Percentiles rank a stretch among this genome's conserved stretches.
Evolutionary conservation across 2,113 vertebrate species (phyloP).

Genomic region (Oncorhynchus gorbuscha): DNA sequence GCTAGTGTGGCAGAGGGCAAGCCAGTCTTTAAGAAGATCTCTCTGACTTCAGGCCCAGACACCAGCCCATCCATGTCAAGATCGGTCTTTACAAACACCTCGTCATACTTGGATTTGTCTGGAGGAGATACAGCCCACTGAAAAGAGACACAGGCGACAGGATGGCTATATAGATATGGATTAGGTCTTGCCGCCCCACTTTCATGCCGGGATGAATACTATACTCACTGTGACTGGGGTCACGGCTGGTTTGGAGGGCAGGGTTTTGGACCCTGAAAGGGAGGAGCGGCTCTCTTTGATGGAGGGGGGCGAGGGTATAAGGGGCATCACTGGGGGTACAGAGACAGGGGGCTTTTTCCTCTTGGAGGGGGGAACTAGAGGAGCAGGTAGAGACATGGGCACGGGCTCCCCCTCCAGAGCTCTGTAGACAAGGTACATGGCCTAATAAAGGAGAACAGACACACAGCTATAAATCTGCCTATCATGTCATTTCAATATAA

Average conservation of each 20-base stretch:
- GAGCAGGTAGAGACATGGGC: conserved; percentile 90
- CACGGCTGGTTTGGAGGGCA: conserved; percentile 66
- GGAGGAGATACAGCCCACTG: conserved; percentile 92
- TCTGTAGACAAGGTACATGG: conserved; percentile 98
- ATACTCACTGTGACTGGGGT: conserved; percentile 17
- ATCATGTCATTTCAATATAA: no score
- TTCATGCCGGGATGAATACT: not conserved
- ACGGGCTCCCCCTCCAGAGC: conserved; percentile 94
- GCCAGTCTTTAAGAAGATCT: conserved; percentile 95
- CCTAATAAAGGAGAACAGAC: conserved; percentile 69
- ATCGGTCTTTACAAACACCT: conserved; percentile 92
- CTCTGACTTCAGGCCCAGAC: conserved; percentile 91
- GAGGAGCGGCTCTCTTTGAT: conserved; percentile 82
- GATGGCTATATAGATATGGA: no score
- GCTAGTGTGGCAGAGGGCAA: conserved; percentile 88
- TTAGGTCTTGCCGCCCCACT: no score
- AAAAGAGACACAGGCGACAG: not conserved
- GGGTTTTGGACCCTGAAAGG: conserved; percentile 76
- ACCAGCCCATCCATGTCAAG: conserved; percentile 94
- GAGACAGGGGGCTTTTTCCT: conserved; percentile 81
- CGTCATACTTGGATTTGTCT: conserved; percentile 94
- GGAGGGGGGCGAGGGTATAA: conserved; percentile 80
- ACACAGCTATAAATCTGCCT: not conserved
- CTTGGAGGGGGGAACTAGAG: conserved; percentile 93
- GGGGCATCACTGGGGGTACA: conserved; percentile 73